These are phyloP conservation scores for Xerus inauris DNA, from an alignment of 2,113 vertebrate species.

Conservation along the genomic window DNA sequence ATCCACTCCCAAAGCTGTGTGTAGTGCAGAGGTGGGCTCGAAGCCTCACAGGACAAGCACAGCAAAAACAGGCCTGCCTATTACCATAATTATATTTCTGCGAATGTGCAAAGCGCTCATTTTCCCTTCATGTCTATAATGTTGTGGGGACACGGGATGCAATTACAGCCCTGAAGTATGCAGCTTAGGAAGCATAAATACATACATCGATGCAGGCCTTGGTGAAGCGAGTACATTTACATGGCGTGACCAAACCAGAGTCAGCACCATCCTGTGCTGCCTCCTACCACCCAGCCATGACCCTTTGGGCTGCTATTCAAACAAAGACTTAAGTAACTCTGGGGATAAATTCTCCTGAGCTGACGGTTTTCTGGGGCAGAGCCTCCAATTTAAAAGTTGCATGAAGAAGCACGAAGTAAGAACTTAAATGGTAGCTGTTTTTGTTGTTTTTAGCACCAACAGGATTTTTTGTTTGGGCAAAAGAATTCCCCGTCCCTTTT, in stretches of 20 bases:
- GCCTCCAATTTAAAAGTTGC: not conserved
- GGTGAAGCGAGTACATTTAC: not conserved
- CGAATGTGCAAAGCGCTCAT: conserved; percentile 57
- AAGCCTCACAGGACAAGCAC: conserved; percentile 15
- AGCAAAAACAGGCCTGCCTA: conserved; percentile 25
- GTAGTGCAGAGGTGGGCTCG: not conserved
- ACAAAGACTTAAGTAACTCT: not conserved
- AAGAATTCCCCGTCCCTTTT: not conserved
- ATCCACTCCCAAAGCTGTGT: not conserved
- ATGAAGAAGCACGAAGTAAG: not conserved
- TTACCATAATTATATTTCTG: conserved; percentile 70
- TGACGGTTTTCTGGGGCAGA: conserved; percentile 20
- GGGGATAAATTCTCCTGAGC: not conserved
- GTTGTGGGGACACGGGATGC: conserved; percentile 51
- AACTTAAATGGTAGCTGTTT: not conserved
- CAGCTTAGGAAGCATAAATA: conserved; percentile 46
- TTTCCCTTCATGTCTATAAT: conserved; percentile 70
- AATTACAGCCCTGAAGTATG: conserved; percentile 64
- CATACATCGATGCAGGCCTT: not conserved
- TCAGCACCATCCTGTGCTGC: not conserved
- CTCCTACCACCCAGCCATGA: not conserved
- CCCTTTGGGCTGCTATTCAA: not conserved
- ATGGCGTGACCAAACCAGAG: not conserved
- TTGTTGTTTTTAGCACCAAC: not conserved
- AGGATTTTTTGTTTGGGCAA: not conserved